Conservation (phyloP, 2,113 vertebrate genomes). For the Gymnorhina tibicen region DNA sequence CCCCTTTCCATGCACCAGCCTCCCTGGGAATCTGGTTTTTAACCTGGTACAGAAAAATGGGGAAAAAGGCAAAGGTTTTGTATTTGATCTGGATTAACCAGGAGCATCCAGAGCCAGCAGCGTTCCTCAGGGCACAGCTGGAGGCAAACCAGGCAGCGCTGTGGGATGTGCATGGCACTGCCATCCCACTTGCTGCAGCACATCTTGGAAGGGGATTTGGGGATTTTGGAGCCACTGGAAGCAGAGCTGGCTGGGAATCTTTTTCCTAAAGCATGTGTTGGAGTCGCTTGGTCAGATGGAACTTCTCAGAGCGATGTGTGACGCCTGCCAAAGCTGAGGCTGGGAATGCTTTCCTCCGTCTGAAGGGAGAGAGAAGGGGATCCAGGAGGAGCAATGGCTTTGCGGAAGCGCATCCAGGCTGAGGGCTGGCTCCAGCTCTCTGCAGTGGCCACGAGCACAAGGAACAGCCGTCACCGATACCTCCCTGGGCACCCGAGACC, state of each 20-base stretch:
- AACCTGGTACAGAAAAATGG: background rate
- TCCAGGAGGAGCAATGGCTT: background rate
- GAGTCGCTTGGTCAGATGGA: background rate
- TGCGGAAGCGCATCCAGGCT: accelerated
- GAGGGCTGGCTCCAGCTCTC: background rate
- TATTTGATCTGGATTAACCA: background rate
- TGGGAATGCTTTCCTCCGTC: background rate
- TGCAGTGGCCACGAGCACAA: background rate
- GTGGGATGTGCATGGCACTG: accelerated
- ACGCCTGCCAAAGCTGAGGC: background rate
- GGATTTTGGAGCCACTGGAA: background rate
- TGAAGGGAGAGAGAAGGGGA: background rate
- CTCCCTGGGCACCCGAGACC: background rate
- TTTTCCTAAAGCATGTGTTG: background rate
- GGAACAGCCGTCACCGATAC: background rate
- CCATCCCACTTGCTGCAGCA: background rate
- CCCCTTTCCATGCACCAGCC: background rate
- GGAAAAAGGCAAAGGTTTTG: accelerated
- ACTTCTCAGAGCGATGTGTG: background rate
- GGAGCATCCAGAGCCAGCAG: background rate
- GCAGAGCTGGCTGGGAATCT: background rate
- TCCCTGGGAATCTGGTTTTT: background rate
- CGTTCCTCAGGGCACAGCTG: background rate
- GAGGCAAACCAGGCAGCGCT: background rate
- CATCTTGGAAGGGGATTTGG: background rate